A percentile compares a stretch with the other conserved stretches of the same genome.
phyloP scores from a whole-genome alignment of 2,888 invertebrate genomes.

The Melanotus villosus region DNA sequence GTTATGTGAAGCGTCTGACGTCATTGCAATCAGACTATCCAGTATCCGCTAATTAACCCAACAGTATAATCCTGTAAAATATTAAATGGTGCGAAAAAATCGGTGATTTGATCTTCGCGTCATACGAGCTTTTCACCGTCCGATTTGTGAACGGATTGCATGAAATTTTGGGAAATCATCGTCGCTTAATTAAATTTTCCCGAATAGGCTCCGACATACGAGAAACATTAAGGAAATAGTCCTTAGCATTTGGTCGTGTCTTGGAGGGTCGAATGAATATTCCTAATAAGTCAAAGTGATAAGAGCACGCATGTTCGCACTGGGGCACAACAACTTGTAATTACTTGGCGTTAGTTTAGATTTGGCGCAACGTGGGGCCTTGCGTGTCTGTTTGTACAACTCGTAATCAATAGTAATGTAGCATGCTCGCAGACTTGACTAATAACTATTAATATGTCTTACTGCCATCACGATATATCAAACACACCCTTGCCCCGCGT shows the following conservation, averaged over 20 bases:
- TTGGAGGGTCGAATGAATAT: slow-evolving; percentile 37
- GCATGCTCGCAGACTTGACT: slow-evolving; percentile 66
- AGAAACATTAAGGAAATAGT: too few species aligned
- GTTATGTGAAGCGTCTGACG: neutral
- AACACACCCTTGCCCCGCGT: slow-evolving; percentile 60
- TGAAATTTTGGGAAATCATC: too few species aligned
- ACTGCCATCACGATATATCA: slow-evolving; percentile 66
- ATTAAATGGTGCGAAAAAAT: too few species aligned
- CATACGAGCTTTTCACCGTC: too few species aligned
- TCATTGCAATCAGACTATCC: neutral
- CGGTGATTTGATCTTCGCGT: too few species aligned
- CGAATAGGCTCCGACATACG: too few species aligned
- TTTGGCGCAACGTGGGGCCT: slow-evolving; percentile 64
- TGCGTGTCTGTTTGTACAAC: slow-evolving; percentile 62
- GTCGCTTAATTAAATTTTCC: too few species aligned
- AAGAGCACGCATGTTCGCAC: slow-evolving; percentile 44
- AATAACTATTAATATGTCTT: slow-evolving; percentile 68
- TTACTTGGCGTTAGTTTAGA: slow-evolving; percentile 62
- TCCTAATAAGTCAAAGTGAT: slow-evolving; percentile 21
- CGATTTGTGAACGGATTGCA: too few species aligned
- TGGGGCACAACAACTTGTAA: slow-evolving; percentile 55
- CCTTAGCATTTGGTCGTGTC: too few species aligned
- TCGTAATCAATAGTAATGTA: slow-evolving; percentile 66
- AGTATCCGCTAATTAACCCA: neutral
- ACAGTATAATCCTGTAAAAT: neutral